Evolutionary conservation across 2,888 invertebrate genomes (phyloP).

Genomic region (Drosophila mercatorum): DNA sequence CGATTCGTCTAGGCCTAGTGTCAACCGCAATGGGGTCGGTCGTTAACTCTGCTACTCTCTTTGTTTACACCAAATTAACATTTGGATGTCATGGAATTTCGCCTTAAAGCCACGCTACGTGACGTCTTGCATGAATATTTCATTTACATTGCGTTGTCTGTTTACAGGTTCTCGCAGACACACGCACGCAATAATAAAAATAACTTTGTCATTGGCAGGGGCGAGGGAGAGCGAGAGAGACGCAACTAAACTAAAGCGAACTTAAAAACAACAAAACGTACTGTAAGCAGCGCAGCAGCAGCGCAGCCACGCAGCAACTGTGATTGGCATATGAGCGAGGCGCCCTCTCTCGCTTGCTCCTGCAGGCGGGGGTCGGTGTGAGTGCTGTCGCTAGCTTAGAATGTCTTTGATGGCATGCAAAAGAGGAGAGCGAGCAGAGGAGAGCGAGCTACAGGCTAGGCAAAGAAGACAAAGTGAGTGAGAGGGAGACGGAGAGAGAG

Average conservation of each 20-base stretch:
- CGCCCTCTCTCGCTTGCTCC: not conserved
- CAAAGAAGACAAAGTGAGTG: not conserved
- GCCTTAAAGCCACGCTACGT: slow-evolving; percentile 70
- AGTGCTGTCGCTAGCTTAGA: slow-evolving; percentile 18
- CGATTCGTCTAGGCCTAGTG: slow-evolving; percentile 45
- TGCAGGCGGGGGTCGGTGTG: slow-evolving; percentile 22
- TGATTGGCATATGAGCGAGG: slow-evolving; percentile 50
- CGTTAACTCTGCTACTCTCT: slow-evolving; percentile 48
- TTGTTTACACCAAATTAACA: slow-evolving; percentile 37
- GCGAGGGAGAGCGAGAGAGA: slow-evolving; percentile 11
- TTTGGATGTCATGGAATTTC: slow-evolving; percentile 45
- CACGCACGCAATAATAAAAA: slow-evolving; percentile 29
- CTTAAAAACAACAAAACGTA: slow-evolving; percentile 22
- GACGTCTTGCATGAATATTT: slow-evolving; percentile 76
- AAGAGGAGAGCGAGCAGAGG: slow-evolving; percentile 8
- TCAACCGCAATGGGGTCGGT: slow-evolving; percentile 52
- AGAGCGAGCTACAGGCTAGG: slow-evolving; percentile 7
- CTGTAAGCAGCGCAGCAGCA: slow-evolving; percentile 15
- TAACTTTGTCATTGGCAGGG: slow-evolving; percentile 41
- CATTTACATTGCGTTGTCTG: slow-evolving; percentile 58
- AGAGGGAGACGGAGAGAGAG: not conserved
- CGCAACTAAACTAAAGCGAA: slow-evolving; percentile 41
- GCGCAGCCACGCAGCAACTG: slow-evolving; percentile 33
- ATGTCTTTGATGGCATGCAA: slow-evolving; percentile 42
- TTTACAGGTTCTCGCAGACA: slow-evolving; percentile 45